A percentile compares a stretch with the other conserved stretches of the same genome.
These are phyloP conservation scores for Sardinella longiceps DNA, from an alignment of 2,797 vertebrate species.

Conservation along the genomic window DNA sequence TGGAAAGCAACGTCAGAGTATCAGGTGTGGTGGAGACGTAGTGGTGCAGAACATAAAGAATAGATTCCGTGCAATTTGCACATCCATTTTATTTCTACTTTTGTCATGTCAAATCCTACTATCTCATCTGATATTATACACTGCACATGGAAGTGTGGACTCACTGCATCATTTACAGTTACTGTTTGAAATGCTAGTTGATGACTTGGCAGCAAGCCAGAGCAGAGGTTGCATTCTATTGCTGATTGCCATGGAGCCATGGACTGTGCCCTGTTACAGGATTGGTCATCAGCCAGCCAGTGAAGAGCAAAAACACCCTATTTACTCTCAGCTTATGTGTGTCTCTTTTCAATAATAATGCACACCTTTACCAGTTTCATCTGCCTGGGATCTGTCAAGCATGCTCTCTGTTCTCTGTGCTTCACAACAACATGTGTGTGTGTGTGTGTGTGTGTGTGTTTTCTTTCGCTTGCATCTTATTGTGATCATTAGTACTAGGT, in stretches of 20 bases:
- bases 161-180: too few relatives aligned
- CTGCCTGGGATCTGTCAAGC: neutral
- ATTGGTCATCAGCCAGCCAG: neutral
- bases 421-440: neutral
- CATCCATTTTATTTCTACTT: too few relatives aligned
- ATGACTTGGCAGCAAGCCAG: neutral
- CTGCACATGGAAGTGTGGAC: too few relatives aligned
- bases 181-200: too few relatives aligned
- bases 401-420: neutral
- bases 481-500: conserved; percentile 27
- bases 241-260: neutral
- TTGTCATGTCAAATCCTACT: too few relatives aligned
- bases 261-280: neutral
- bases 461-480: neutral
- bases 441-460: neutral
- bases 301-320: neutral
- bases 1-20: neutral
- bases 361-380: neutral
- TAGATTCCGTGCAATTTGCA: too few relatives aligned
- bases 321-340: neutral
- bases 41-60: too few relatives aligned
- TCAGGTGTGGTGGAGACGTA: neutral
- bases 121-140: too few relatives aligned
- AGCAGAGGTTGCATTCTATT: neutral
- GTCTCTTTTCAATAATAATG: neutral